Base-by-base conservation (phyloP, 1,140 invertebrate genomes). In the Zaprionus africanus region DNA sequence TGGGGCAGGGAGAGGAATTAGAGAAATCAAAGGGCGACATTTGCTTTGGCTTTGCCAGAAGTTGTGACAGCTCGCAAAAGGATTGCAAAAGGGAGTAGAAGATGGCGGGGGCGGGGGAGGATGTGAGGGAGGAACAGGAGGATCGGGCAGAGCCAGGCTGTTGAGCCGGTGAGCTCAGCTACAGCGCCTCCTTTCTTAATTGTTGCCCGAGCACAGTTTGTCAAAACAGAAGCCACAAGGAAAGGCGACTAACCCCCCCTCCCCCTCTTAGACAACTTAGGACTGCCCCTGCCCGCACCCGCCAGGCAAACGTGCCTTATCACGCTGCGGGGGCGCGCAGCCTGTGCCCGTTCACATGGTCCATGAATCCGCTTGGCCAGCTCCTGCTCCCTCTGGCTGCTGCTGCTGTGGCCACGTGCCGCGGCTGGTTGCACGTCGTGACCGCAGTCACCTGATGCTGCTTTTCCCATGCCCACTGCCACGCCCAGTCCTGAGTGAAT, bases 381-480 rank as follows among this genome's bases (percentile, higher is more conserved):
- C 67, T 36, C 28, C 2, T 34, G 64, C 38, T 49, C 46, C 53
- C 19, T 24, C 11, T 3, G 13, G 17, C 17, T 13, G 19, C 46
- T 22, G 46, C 46, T 49, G 61, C 28, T 65, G 63, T 26, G 62
- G 63, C 61, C 84, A 87, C 83, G 84, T 87, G 83, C 58, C 81
- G 9, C 53, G 28, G 54, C 64, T 46, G 64, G 64, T 66, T 66
- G 64, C 64, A 58, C 38, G 41, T 66, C 19, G 46, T 24, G 46
- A 22, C 17, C 46, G 46, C 46, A 75, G 67, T 82, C 84, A 87
- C 84, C 84, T 87, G 84, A 84, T 87, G 84, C 70, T 87, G 78
- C 66, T 81, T 75, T 87, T 87, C 84, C 81, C 84, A 84, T 26
- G 81, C 57, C 22, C 41, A 11, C 61, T 59, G 60, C 59, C 67